phyloP scores from a whole-genome alignment of 1,140 invertebrate genomes.

The Ganaspis sp. region DNA sequence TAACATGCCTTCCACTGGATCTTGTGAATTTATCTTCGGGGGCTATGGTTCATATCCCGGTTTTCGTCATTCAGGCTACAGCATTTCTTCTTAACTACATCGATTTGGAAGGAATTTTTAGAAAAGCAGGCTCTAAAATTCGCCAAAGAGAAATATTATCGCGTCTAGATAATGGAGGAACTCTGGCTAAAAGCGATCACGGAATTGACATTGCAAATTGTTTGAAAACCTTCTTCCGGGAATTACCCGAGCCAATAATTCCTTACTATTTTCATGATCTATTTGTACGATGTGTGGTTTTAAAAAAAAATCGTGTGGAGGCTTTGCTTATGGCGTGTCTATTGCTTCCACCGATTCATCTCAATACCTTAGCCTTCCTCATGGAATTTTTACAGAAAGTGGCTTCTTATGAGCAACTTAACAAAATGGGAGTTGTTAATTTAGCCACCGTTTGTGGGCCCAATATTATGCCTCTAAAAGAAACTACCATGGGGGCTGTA shows the following conservation, averaged over 20 bases:
- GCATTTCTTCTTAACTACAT: slow-evolving; percentile 81
- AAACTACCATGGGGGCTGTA: slow-evolving; percentile 78
- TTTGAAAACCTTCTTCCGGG: slow-evolving; percentile 88
- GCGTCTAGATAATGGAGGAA: slow-evolving; percentile 81
- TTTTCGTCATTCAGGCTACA: slow-evolving; percentile 85
- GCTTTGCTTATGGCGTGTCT: slow-evolving; percentile 81
- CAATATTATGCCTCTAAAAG: slow-evolving; percentile 86
- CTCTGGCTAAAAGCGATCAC: slow-evolving; percentile 81
- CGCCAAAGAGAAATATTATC: slow-evolving; percentile 88
- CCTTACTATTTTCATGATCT: slow-evolving; percentile 83
- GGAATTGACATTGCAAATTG: slow-evolving; percentile 89
- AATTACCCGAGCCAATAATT: slow-evolving; percentile 89
- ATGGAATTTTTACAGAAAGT: slow-evolving; percentile 82
- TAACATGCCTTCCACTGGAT: slow-evolving; percentile 79
- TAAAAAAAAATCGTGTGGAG: slow-evolving; percentile 71
- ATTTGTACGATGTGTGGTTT: slow-evolving; percentile 82
- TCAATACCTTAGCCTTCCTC: slow-evolving; percentile 83
- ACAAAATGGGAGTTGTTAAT: slow-evolving; percentile 89
- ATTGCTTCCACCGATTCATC: slow-evolving; percentile 79
- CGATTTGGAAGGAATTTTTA: slow-evolving; percentile 87
- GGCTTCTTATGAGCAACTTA: slow-evolving; percentile 79
- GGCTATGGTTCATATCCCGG: slow-evolving; percentile 82
- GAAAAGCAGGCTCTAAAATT: slow-evolving; percentile 88
- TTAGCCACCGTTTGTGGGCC: slow-evolving; percentile 88
- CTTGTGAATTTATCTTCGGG: slow-evolving; percentile 79